These are phyloP conservation scores for Malacoctenus gilli DNA, from an alignment of 2,797 vertebrate genomes.

Conservation along the genomic window DNA sequence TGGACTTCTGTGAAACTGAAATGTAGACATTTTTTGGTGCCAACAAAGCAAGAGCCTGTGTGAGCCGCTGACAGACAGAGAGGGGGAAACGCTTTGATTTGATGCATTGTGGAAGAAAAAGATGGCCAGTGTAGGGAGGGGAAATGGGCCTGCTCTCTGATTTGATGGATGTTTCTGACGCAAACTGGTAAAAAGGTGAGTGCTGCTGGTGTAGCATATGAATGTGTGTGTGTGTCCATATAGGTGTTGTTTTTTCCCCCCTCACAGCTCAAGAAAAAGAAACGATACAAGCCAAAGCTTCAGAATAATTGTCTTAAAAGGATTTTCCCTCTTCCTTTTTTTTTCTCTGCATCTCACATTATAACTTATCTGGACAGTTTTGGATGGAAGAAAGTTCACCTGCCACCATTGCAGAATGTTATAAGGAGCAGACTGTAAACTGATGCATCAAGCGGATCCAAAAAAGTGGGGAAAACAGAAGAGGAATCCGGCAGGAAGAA, in stretches of 20 bases:
- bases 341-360: slow-evolving; percentile 36
- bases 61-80: slow-evolving; percentile 44
- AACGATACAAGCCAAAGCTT: slow-evolving; percentile 33
- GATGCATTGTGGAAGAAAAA: slow-evolving; percentile 27
- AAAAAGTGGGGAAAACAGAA: slow-evolving; percentile 14
- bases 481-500: slow-evolving; percentile 1
- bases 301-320: slow-evolving; percentile 24
- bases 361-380: slow-evolving; percentile 40
- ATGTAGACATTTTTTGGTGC: slow-evolving; percentile 39
- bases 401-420: slow-evolving; percentile 34
- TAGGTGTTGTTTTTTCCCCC: slow-evolving; percentile 29
- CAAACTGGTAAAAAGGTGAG: slow-evolving; percentile 53
- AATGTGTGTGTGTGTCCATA: slow-evolving; percentile 27
- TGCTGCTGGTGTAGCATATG: slow-evolving; percentile 33
- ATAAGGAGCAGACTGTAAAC: slow-evolving; percentile 19
- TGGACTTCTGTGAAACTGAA: slow-evolving; percentile 43
- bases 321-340: neutral
- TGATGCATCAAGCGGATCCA: slow-evolving; percentile 9
- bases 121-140: slow-evolving; percentile 24
- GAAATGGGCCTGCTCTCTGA: slow-evolving; percentile 44
- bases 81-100: slow-evolving; percentile 43
- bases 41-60: slow-evolving; percentile 46
- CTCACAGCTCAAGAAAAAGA: slow-evolving; percentile 41
- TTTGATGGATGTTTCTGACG: slow-evolving; percentile 62
- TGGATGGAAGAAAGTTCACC: slow-evolving; percentile 37